phyloP scores from a whole-genome alignment of 2,113 vertebrate species.

The Hydrolagus affinis region DNA sequence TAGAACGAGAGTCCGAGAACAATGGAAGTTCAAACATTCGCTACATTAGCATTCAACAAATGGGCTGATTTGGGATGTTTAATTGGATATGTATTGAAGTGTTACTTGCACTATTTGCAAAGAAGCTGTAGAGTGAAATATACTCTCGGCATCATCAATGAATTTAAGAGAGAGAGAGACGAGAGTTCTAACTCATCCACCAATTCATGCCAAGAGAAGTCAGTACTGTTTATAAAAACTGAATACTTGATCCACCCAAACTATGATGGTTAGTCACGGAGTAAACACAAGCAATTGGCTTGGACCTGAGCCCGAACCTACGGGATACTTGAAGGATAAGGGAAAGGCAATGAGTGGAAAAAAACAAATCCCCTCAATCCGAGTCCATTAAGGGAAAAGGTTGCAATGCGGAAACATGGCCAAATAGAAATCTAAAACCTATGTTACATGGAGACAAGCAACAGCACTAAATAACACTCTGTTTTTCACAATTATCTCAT shows the following conservation, averaged over 20 bases:
- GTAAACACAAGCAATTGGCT: background rate
- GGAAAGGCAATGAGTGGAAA: background rate
- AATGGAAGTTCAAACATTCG: background rate
- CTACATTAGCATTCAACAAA: background rate
- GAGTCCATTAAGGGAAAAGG: background rate
- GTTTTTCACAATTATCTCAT: background rate
- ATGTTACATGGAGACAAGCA: too few species aligned
- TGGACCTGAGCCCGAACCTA: background rate
- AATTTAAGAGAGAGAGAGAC: too few species aligned
- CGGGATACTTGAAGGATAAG: background rate
- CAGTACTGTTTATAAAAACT: too few species aligned
- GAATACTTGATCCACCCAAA: background rate
- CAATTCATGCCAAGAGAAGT: too few species aligned
- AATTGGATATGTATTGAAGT: background rate
- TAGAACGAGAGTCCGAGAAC: background rate
- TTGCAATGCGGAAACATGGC: background rate
- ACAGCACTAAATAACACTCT: too few species aligned
- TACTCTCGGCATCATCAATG: too few species aligned
- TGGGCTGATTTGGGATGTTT: background rate
- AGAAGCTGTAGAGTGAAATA: background rate
- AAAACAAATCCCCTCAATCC: background rate
- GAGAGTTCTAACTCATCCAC: too few species aligned
- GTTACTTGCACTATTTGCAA: background rate
- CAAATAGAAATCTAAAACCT: too few species aligned
- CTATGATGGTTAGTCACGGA: background rate